Evolutionary conservation across 2,797 vertebrate genomes (phyloP).

Genomic region (Poeciliopsis infans): DNA sequence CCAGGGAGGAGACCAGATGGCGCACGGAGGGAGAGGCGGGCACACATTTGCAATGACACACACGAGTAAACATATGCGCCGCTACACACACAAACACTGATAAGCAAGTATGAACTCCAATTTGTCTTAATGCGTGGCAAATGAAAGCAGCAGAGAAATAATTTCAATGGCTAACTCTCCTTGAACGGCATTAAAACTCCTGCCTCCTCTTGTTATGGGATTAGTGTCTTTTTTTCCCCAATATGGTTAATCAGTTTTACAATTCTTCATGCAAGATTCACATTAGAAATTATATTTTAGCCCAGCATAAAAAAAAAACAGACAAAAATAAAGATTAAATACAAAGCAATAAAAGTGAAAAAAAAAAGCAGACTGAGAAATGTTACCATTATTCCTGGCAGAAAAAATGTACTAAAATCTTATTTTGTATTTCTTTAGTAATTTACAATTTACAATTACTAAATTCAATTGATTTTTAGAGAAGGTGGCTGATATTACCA

Average conservation of each 20-base stretch:
- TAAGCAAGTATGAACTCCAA: slow-evolving; percentile 10
- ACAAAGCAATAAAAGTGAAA: not conserved
- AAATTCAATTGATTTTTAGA: not conserved
- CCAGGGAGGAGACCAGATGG: slow-evolving; percentile 61
- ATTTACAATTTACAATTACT: no score
- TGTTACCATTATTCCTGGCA: not conserved
- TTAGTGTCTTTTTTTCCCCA: not conserved
- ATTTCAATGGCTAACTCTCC: slow-evolving; percentile 12
- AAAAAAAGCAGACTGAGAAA: not conserved
- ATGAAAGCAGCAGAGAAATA: not conserved
- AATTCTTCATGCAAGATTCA: not conserved
- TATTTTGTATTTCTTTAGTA: no score
- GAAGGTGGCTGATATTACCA: not conserved
- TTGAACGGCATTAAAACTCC: slow-evolving; percentile 6
- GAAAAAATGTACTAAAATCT: not conserved
- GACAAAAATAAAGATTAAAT: not conserved
- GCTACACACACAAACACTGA: slow-evolving; percentile 2
- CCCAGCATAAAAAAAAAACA: no score
- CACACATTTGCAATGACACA: slow-evolving; percentile 37
- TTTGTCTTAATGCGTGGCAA: slow-evolving; percentile 13
- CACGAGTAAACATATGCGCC: not conserved
- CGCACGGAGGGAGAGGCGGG: slow-evolving; percentile 43
- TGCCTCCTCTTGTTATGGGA: not conserved
- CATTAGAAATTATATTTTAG: not conserved
- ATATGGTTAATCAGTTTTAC: not conserved